Evolutionary conservation across 2,113 vertebrate genomes (phyloP).

Genomic region (Emydura subglobosa): DNA sequence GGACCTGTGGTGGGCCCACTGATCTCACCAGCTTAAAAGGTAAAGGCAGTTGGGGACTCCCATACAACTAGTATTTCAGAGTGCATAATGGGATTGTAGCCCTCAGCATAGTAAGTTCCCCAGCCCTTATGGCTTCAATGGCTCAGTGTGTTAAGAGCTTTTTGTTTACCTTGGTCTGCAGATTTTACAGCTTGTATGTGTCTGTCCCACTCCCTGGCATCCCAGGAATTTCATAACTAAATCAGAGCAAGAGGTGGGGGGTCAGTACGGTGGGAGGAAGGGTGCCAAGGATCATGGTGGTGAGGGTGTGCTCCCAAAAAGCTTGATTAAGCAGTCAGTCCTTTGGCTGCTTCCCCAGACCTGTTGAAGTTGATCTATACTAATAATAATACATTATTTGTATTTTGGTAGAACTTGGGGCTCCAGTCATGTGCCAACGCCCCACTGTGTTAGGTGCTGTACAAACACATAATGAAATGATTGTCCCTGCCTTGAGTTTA

Average conservation of each 20-base stretch:
- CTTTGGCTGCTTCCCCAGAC: neutral
- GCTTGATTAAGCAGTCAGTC: rapidly evolving
- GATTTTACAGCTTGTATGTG: neutral
- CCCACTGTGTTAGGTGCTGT: neutral
- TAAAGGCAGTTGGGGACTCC: neutral
- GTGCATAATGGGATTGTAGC: neutral
- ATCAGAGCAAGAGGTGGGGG: neutral
- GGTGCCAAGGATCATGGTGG: neutral
- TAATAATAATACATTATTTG: neutral
- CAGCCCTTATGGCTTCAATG: neutral
- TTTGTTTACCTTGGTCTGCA: neutral
- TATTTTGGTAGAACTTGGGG: neutral
- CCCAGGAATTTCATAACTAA: neutral
- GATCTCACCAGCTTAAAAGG: neutral
- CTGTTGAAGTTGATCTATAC: neutral
- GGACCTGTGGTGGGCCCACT: neutral
- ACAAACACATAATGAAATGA: neutral
- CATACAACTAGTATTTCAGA: neutral
- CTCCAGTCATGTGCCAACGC: neutral
- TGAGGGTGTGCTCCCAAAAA: rapidly evolving
- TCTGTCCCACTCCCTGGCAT: neutral
- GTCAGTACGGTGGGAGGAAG: rapidly evolving
- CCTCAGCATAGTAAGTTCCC: too few relatives aligned
- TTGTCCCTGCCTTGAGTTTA: neutral
- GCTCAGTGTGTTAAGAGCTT: neutral